phyloP scores from a whole-genome alignment of 2,113 vertebrate genomes.

The Apaloderma vittatum region DNA sequence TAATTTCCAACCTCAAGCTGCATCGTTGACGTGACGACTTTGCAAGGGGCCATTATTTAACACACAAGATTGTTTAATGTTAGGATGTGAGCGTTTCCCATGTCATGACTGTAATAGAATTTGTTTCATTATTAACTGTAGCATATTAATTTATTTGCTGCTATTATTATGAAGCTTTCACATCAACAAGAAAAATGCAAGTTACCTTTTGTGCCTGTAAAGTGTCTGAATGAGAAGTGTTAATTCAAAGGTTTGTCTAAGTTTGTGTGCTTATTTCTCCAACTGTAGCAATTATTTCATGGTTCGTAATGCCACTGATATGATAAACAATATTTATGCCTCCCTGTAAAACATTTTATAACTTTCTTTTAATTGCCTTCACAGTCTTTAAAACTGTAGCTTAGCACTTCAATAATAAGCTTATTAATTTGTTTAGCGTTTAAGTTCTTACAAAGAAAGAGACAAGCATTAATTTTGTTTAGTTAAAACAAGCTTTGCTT shows the following conservation, averaged over 20 bases:
- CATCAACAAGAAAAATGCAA: constrained; percentile 51
- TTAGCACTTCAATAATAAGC: constrained; percentile 89
- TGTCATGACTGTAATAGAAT: constrained; percentile 35
- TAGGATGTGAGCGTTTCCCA: neutral
- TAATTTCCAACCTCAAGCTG: neutral
- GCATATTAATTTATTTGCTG: constrained; percentile 51
- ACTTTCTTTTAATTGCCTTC: constrained; percentile 91
- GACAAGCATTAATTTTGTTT: constrained; percentile 91
- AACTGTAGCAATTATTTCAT: constrained; percentile 85
- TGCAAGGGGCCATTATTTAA: neutral
- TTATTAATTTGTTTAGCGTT: constrained; percentile 90
- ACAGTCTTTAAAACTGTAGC: constrained; percentile 89
- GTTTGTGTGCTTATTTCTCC: constrained; percentile 74
- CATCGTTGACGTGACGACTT: rapidly evolving
- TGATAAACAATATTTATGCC: constrained; percentile 88
- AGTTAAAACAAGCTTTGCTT: constrained; percentile 93
- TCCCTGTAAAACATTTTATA: constrained; percentile 83
- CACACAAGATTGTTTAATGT: neutral
- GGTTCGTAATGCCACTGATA: constrained; percentile 83
- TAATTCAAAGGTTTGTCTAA: constrained; percentile 79
- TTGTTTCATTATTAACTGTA: constrained; percentile 48
- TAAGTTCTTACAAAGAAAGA: constrained; percentile 88
- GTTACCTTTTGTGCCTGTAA: constrained; percentile 61
- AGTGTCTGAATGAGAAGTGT: constrained; percentile 62
- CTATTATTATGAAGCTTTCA: constrained; percentile 47